These are phyloP conservation scores for Limnephilus lunatus DNA, from an alignment of 2,888 invertebrate species.

Conservation along the genomic window DNA sequence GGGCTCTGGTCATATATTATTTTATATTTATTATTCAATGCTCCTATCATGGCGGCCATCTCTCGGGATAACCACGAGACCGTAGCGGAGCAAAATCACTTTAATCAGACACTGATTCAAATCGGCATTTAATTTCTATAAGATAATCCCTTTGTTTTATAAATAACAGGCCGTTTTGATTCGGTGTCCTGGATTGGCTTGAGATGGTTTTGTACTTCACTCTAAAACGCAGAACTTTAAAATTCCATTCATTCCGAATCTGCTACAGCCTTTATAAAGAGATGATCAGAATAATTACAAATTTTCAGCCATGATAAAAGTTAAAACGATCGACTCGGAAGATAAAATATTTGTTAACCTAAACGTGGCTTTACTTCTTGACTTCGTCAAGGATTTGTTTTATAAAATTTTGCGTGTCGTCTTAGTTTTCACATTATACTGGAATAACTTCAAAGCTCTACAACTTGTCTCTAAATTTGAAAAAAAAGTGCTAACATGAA, in stretches of 20 bases:
- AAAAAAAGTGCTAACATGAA: too few species aligned
- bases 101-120: too few species aligned
- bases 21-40: neutral
- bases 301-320: neutral
- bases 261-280: neutral
- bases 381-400: too few species aligned
- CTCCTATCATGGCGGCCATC: neutral
- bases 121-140: too few species aligned
- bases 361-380: neutral
- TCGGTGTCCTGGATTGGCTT: too few species aligned
- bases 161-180: too few species aligned
- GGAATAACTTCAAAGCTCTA: too few species aligned
- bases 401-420: too few species aligned
- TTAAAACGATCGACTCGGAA: neutral
- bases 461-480: too few species aligned
- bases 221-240: neutral
- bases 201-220: neutral
- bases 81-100: neutral
- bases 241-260: neutral
- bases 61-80: neutral
- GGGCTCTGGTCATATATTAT: neutral
- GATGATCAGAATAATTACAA: neutral
- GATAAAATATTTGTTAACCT: neutral
- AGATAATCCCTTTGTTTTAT: too few species aligned
- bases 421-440: too few species aligned